Conservation (phyloP, 2,113 vertebrate species). For the Noturus placidus region DNA sequence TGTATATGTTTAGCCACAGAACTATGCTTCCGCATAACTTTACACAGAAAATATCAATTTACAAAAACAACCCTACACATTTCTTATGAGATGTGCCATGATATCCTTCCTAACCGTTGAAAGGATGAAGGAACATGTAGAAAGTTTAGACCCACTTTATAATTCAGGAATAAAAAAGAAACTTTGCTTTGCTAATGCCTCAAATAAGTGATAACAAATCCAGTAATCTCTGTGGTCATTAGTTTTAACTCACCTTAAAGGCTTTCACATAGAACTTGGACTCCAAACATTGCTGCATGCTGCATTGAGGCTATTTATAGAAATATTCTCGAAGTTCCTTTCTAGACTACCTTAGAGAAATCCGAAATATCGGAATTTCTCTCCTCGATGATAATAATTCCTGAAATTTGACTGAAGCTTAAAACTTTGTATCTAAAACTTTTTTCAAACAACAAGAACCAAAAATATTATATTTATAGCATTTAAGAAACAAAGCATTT, state of each 20-base stretch:
- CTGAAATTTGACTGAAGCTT: neutral
- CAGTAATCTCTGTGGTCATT: neutral
- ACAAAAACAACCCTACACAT: constrained; percentile 36
- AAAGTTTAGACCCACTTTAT: neutral
- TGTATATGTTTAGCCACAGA: neutral
- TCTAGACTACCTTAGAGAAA: neutral
- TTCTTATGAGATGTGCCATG: constrained; percentile 73
- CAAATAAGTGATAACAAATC: neutral
- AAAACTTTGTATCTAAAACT: neutral
- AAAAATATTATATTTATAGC: neutral
- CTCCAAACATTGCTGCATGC: neutral
- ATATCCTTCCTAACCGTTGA: constrained; percentile 74
- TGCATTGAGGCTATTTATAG: neutral
- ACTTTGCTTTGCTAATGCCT: neutral
- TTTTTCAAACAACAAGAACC: neutral
- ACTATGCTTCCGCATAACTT: neutral
- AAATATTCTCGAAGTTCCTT: neutral
- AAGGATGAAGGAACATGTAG: constrained; percentile 40
- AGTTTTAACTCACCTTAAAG: neutral
- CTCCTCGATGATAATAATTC: neutral
- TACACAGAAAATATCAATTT: neutral
- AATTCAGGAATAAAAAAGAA: neutral
- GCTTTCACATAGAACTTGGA: neutral
- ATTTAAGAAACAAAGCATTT: neutral
- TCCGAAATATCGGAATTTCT: neutral